Conservation (phyloP, 1,140 invertebrate species). For the Schmidtea mediterranea region DNA sequence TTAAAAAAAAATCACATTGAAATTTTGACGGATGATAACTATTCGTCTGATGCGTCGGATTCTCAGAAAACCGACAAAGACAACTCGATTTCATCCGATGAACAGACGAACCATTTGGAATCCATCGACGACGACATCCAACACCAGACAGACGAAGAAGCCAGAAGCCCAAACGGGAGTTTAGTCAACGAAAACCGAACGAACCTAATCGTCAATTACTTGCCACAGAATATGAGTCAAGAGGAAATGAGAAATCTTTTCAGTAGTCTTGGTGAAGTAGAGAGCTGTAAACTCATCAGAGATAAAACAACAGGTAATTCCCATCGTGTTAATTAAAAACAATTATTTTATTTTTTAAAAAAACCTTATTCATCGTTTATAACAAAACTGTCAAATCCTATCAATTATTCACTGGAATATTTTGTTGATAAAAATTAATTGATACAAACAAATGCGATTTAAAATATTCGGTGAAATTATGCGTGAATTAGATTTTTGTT, state of each 20-base stretch:
- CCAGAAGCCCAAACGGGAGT: background rate
- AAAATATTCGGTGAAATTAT: no score
- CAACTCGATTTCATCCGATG: no score
- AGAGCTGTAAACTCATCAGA: slow-evolving; percentile 88
- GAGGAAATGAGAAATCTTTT: slow-evolving; percentile 90
- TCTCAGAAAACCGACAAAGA: no score
- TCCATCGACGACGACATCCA: no score
- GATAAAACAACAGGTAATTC: slow-evolving; percentile 77
- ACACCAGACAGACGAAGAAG: background rate
- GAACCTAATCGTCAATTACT: slow-evolving; percentile 98
- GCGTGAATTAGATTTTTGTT: no score
- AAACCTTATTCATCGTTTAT: background rate
- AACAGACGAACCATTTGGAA: no score
- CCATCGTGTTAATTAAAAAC: background rate
- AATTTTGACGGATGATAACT: no score
- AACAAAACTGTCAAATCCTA: background rate
- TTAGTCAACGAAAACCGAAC: slow-evolving; percentile 47
- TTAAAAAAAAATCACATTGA: no score
- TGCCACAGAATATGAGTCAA: slow-evolving; percentile 97
- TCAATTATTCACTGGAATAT: background rate
- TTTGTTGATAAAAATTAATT: background rate
- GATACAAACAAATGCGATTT: no score
- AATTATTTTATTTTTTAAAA: slow-evolving; percentile 1
- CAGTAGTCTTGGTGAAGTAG: slow-evolving; percentile 85
- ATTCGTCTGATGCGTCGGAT: no score